Base-by-base conservation (phyloP, 2,797 vertebrate species). In the Champsocephalus esox region DNA sequence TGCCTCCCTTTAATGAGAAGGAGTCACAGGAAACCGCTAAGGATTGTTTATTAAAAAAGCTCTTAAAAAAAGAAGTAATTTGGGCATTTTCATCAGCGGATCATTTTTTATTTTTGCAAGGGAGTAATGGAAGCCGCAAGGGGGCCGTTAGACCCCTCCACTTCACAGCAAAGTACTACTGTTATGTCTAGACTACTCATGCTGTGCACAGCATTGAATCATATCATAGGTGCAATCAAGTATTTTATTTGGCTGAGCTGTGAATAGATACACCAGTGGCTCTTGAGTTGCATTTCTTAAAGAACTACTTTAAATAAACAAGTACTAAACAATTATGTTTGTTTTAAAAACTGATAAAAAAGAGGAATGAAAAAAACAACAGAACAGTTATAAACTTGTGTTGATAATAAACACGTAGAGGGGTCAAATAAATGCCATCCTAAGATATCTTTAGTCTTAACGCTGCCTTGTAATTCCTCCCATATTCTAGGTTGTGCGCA, bases 401-500 rank as follows among this genome's bases (percentile, higher is more conserved):
- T 54, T 70, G 0, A 38, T 16, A 16, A 9, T 56, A 61, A 4
- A 60, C 14, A 56, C 19, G 16, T 8, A 10, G 17, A 46, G 21
- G 6, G 12, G 8, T 17, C 4, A 59, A 73, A 49, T 28, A 70
- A 48, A 62, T 0, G 24, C 10, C 5, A 58, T 8, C 11, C 44
- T 3, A 52, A 38, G 43, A 81, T 79, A 87, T 78, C 74, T 87
- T 88, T 80, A 85, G 83, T 66, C 66, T 66, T 24, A 67, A 63
- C 16, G 9, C 34, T 66, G 74, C 19, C 78, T 77, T 82, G 75
- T 86, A 83, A 81, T 86, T 84, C 72, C 56, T 75, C n/a, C 76
- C 75, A 81, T 81, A 87, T 72, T 86, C 28, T 32, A 83, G 66
- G 80, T 83, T 32, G 14, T 49, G 66, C 62, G 67, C 60, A 60